Conservation (phyloP, 1,140 invertebrate species). For the Magallana gigas region DNA sequence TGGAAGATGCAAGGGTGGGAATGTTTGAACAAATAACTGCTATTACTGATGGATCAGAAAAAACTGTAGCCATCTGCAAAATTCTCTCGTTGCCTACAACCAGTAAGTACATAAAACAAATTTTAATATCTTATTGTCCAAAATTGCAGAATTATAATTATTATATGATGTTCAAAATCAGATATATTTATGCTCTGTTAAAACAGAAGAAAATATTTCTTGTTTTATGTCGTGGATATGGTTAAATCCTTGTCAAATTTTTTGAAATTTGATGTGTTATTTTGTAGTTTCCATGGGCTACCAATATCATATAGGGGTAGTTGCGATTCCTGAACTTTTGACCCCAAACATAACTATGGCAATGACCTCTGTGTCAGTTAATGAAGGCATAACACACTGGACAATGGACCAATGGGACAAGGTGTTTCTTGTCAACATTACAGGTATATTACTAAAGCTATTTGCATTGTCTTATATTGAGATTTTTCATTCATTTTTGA, state of each 20-base stretch:
- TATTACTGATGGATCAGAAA: not conserved
- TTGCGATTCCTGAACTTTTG: not conserved
- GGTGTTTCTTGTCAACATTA: not conserved
- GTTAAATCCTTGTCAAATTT: not conserved
- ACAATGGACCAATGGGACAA: not conserved
- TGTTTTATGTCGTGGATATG: too few relatives aligned
- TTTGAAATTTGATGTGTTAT: not conserved
- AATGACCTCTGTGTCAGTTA: not conserved
- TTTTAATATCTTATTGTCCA: too few relatives aligned
- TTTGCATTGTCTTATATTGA: too few relatives aligned
- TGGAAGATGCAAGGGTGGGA: not conserved
- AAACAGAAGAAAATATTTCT: too few relatives aligned
- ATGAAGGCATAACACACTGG: not conserved
- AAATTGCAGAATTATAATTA: too few relatives aligned
- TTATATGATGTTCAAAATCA: too few relatives aligned
- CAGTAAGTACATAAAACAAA: not conserved
- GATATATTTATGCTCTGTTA: too few relatives aligned
- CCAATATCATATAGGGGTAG: conserved; percentile 29
- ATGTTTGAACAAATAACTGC: not conserved
- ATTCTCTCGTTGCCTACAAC: not conserved
- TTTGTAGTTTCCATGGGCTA: conserved; percentile 10
- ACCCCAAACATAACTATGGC: not conserved
- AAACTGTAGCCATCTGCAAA: not conserved
- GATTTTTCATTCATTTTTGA: too few relatives aligned
- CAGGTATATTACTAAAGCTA: not conserved